Percentiles rank a stretch among this genome's conserved stretches.
Evolutionary conservation across 1,140 invertebrate species (phyloP).

Genomic region (Sweltsa coloradensis): DNA sequence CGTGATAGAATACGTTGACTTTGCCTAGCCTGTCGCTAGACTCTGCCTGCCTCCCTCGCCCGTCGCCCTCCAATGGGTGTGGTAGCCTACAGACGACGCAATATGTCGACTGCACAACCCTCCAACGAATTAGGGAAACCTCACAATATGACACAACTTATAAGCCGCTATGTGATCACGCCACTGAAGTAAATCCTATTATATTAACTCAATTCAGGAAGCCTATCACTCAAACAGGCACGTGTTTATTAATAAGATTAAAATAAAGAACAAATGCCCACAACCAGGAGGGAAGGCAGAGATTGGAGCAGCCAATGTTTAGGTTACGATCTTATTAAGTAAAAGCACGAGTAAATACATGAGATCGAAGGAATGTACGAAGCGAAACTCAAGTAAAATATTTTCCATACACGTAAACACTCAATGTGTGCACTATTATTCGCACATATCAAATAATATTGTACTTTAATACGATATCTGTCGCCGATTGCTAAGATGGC

Average conservation of each 20-base stretch:
- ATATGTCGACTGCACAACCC: conserved; percentile 18
- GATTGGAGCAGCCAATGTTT: conserved; percentile 12
- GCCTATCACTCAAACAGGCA: conserved; percentile 31
- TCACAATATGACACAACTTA: conserved; percentile 15
- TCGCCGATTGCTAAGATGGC: too few species aligned
- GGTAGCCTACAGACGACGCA: conserved; percentile 30
- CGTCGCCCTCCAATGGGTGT: conserved; percentile 34
- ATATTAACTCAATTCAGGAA: conserved; percentile 39
- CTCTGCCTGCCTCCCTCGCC: conserved; percentile 16
- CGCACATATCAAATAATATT: too few species aligned
- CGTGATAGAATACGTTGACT: conserved; percentile 9
- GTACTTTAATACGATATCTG: too few species aligned
- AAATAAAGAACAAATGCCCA: conserved; percentile 25
- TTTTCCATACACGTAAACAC: too few species aligned
- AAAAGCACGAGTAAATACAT: not conserved
- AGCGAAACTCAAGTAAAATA: conserved; percentile 3
- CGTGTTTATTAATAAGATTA: conserved; percentile 40
- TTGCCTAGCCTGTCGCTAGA: conserved; percentile 13
- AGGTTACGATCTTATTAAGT: conserved; percentile 8
- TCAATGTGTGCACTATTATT: too few species aligned
- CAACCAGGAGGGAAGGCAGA: conserved; percentile 14
- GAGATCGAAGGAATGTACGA: not conserved
- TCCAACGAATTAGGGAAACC: conserved; percentile 13
- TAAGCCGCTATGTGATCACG: conserved; percentile 14
- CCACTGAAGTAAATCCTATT: conserved; percentile 32